Percentiles rank a stretch among this genome's conserved stretches.
Conservation (phyloP, 2,888 invertebrate genomes). For the Tiphia femorata region DNA sequence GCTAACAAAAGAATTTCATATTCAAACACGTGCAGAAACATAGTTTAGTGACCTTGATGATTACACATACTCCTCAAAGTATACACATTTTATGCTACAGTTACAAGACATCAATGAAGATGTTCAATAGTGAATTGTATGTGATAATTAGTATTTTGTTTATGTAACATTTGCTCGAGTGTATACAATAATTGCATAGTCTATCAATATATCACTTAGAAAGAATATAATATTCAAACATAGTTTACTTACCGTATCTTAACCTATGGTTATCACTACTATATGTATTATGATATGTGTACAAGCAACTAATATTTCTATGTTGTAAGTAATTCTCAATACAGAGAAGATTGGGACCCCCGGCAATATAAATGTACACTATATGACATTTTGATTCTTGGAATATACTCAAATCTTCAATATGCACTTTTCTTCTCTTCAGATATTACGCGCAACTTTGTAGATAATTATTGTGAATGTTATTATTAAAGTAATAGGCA, state of each 20-base stretch:
- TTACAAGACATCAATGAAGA: no score
- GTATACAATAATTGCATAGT: neutral
- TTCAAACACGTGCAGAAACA: constrained; percentile 29
- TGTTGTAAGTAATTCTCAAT: constrained; percentile 34
- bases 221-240: constrained; percentile 21
- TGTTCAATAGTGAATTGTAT: no score
- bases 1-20: constrained; percentile 67
- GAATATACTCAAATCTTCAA: neutral
- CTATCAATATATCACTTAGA: neutral
- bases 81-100: constrained; percentile 9
- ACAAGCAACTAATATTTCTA: constrained; percentile 22
- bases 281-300: constrained; percentile 15
- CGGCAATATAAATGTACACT: constrained; percentile 46
- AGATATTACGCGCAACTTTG: no score
- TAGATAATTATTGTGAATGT: no score
- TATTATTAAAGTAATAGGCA: no score
- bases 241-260: constrained; percentile 39
- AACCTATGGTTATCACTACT: constrained; percentile 17
- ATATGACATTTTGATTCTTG: constrained; percentile 3
- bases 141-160: neutral
- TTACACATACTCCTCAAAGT: constrained; percentile 26
- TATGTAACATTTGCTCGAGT: constrained; percentile 21
- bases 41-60: constrained; percentile 25
- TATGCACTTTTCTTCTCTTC: constrained; percentile 37
- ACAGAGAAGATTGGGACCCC: constrained; percentile 66